These are phyloP conservation scores for Columba janthina DNA, from an alignment of 2,113 vertebrate genomes.

Conservation along the genomic window DNA sequence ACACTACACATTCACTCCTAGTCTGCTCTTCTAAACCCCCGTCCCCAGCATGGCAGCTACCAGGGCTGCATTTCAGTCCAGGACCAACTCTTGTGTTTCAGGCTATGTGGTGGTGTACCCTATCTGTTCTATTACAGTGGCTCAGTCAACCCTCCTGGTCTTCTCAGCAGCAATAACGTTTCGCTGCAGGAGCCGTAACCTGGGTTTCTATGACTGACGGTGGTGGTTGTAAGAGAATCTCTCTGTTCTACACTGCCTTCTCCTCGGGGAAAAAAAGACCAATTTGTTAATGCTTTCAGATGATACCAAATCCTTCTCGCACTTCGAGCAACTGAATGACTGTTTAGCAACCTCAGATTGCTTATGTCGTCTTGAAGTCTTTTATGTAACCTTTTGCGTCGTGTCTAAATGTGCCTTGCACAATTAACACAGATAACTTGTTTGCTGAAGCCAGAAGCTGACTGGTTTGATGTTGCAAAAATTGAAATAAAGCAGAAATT, in stretches of 20 bases:
- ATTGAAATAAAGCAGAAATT: neutral
- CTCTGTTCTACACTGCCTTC: neutral
- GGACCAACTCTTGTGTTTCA: neutral
- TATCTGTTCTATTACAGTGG: neutral
- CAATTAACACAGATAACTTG: neutral
- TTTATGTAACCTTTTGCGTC: neutral
- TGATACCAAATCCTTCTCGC: neutral
- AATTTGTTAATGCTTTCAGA: neutral
- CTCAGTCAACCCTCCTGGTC: neutral
- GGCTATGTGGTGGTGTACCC: neutral
- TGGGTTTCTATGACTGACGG: neutral
- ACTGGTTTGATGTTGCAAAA: neutral
- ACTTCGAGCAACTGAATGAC: neutral
- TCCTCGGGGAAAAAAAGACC: neutral
- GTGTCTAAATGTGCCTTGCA: neutral
- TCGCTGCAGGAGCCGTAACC: neutral
- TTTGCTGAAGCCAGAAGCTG: neutral
- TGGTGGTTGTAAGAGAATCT: neutral
- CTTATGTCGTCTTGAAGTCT: neutral
- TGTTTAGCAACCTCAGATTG: neutral
- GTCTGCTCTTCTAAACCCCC: neutral
- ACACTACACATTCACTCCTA: neutral
- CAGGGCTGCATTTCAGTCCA: neutral
- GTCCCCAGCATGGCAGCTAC: neutral
- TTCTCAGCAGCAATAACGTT: neutral